Evolutionary conservation across 2,113 vertebrate species (phyloP), one percentile per base, ranked within the genome.

Genomic region (Lagopus leucura): DNA sequence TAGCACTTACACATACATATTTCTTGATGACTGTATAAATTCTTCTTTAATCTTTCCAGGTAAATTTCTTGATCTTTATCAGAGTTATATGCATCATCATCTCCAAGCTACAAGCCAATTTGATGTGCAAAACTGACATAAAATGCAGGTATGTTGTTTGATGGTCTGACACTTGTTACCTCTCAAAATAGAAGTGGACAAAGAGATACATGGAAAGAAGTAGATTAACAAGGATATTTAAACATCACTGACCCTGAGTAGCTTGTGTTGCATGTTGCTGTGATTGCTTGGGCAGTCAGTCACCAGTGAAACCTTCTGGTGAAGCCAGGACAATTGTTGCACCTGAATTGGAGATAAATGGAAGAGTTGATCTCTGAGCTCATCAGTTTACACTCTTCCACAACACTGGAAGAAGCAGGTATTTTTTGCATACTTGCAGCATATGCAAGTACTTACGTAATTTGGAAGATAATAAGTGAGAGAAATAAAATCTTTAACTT

Each of bases 61-160:
- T 99, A 78, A 99, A 99, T 95, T 98, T 99, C 87, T 97, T 98
- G 88, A 98, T 99, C 96, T 99, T 99, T 82, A 96, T 99, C 90
- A 98, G 98, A 88, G 98, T 99, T 92, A 98, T 99, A 93, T 98
- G 97, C 83, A 98, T 99, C 19, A 98, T 99, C 74, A 96, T 99
- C 61, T 98, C 98, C 82, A 99, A 99, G 91, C 97, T 99, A 70
- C 98, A 98, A 85, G 98, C 98, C 89, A 98, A 98, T 80, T 96
- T 99, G 94, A 98, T 99, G 98, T 98, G 98, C 92, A 98, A 98
- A 95, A 98, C 98, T 7, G 98, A 99, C 90, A 98, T 98, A 97
- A 99, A 99, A 95, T 99, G 98, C 98, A 98, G 98, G 99, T 98
- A 96, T 92, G 96, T 93, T 17, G 16, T 76, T 45, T 69, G 18